Base-by-base conservation (phyloP, 2,888 invertebrate genomes). In the Uloborus plumipes region DNA sequence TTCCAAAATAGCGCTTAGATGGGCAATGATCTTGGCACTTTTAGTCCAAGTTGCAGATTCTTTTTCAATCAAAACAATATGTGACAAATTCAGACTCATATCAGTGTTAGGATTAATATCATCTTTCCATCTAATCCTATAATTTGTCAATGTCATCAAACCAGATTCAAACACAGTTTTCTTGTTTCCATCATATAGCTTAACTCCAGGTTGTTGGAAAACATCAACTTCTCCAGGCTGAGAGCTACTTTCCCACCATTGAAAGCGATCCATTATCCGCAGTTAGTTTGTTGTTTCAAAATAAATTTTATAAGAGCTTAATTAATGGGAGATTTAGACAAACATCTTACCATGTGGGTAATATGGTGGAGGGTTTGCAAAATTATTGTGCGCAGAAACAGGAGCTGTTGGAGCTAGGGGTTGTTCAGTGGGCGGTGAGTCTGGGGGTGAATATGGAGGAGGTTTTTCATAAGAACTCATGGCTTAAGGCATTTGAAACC, bases 21-120 rank as follows among this genome's bases (percentile, higher is more conserved):
- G 84, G 15, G 75, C 72, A 47, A 80, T 76, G 53, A 84, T 84
- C 76, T 84, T 84, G 20, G 78, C 79, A 76, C 84, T 84, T 20
- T 79, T 84, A 11, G 79, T 79, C 84, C 84, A 84, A 20, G 77
- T 70, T 18, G 79, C 71, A 75, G 62, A 71, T 20, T 84, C 84
- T 71, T 84, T 79, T 31, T 84, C 84, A 55, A 79, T 55, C 6
- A 84, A 71, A 26, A 84, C 84, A 70, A 84, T 73, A 18, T 78
- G 75, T 16, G 78, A 79, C n/a, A 84, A 62, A 59, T 84, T 73
- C 15, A 84, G 31, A 67, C 65, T 72, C 65, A 84, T 66, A 39
- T 74, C 78, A 15, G 74, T 79, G 49, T 76, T 82, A 26, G 82
- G 71, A 26, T 84, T 70, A 11, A 67, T 49, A 58, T 79, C 75